Conservation (phyloP, 37 sponge, comb jelly and placozoan species). For the Cliona cf. orientalis region DNA sequence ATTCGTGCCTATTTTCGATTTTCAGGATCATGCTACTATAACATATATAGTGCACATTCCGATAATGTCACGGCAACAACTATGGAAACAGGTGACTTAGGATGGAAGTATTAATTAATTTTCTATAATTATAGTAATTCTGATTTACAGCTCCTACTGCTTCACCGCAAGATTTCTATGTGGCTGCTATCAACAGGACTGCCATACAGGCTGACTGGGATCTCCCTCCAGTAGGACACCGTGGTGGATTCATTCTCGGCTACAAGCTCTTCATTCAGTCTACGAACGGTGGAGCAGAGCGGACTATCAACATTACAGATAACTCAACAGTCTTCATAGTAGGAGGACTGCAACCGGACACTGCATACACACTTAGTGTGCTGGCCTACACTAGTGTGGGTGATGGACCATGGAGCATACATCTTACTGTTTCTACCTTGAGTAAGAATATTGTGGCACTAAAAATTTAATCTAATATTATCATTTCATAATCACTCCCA, state of each 20-base stretch:
- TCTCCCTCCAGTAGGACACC: neutral
- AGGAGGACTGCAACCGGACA: slow-evolving; percentile 13
- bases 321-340: neutral
- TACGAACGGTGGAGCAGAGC: neutral
- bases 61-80: too few species aligned
- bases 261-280: slow-evolving; percentile 16
- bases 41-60: too few species aligned
- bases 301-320: neutral
- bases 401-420: slow-evolving; percentile 33
- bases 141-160: slow-evolving; percentile 38
- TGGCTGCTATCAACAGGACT: slow-evolving; percentile 32
- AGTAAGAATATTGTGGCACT: too few species aligned
- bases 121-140: too few species aligned
- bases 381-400: slow-evolving; percentile 39
- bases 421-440: slow-evolving; percentile 9
- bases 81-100: too few species aligned
- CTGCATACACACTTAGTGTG: slow-evolving; percentile 17
- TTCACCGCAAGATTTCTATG: slow-evolving; percentile 21
- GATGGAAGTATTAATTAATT: neutral
- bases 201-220: slow-evolving; percentile 27
- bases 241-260: slow-evolving; percentile 24
- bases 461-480: too few species aligned
- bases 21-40: too few species aligned
- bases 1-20: too few species aligned
- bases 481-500: too few species aligned